phyloP scores from a whole-genome alignment of 2,113 vertebrate genomes.

The Nerophis ophidion region DNA sequence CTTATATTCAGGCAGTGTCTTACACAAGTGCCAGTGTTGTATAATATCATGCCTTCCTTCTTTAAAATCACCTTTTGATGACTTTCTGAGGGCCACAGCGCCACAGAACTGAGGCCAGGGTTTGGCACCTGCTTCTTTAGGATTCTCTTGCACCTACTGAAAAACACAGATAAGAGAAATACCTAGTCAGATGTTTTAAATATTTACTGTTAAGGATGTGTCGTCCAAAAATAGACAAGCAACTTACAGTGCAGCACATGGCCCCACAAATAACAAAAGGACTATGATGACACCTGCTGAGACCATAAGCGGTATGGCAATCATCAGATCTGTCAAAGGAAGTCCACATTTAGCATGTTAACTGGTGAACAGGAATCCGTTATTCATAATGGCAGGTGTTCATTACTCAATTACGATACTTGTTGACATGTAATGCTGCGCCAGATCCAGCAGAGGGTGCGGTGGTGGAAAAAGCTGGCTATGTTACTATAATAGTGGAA shows the following conservation, averaged over 20 bases:
- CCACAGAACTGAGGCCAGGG: conserved; percentile 53
- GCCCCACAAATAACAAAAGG: conserved; percentile 34
- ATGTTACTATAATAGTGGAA: no score
- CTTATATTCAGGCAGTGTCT: background rate
- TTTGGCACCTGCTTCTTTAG: conserved; percentile 48
- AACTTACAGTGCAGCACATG: conserved; percentile 46
- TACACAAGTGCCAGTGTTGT: background rate
- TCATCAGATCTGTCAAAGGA: conserved; percentile 34
- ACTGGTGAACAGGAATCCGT: background rate
- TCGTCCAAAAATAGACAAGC: background rate
- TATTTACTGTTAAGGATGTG: background rate
- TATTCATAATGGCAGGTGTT: background rate
- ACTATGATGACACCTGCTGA: conserved; percentile 20
- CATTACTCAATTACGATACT: background rate
- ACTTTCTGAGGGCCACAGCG: conserved; percentile 25
- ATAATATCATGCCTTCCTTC: background rate
- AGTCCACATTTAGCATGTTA: background rate
- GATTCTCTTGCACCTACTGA: conserved; percentile 43
- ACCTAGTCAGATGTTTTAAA: background rate
- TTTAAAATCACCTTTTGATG: conserved; percentile 37
- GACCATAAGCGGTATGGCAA: conserved; percentile 18
- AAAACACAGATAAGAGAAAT: background rate
- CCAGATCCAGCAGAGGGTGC: no score
- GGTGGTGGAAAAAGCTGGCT: no score
- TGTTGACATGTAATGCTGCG: background rate